phyloP scores from a whole-genome alignment of 1,140 invertebrate genomes.

The Nasonia longicornis region DNA sequence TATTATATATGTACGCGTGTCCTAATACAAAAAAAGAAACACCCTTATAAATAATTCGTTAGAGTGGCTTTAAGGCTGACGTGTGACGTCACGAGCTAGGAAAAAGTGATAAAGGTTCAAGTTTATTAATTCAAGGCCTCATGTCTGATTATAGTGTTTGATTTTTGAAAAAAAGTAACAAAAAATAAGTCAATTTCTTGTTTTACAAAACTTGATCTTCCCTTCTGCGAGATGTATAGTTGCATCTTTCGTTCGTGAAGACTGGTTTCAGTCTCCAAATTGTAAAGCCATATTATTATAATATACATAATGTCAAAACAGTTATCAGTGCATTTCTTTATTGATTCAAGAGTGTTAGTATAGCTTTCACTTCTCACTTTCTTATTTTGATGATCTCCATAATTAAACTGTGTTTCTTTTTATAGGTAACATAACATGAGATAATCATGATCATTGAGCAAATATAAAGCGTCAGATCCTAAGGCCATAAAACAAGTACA shows the following conservation, averaged over 20 bases:
- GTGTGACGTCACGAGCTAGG: constrained; percentile 17
- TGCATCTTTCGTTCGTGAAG: constrained; percentile 27
- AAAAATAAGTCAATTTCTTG: constrained; percentile 14
- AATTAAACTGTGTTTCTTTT: neutral
- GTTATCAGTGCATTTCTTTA: neutral
- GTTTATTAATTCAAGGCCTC: neutral
- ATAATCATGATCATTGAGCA: neutral
- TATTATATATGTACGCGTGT: constrained; percentile 17
- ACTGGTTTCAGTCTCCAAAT: constrained; percentile 30
- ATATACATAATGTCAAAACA: constrained; percentile 40
- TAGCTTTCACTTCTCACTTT: too few relatives aligned
- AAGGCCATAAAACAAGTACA: neutral
- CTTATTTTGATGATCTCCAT: too few relatives aligned
- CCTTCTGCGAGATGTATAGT: constrained; percentile 6
- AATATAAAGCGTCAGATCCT: neutral
- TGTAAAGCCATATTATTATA: constrained; percentile 48
- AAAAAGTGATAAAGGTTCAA: constrained; percentile 7
- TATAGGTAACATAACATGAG: neutral
- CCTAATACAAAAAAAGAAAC: constrained; percentile 5
- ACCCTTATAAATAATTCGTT: constrained; percentile 5
- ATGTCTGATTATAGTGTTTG: constrained; percentile 1
- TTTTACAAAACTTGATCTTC: constrained; percentile 31
- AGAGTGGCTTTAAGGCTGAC: neutral
- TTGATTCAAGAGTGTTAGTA: neutral
- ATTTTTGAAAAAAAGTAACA: constrained; percentile 15